A percentile compares a stretch with the other conserved stretches of the same genome.
phyloP scores from a whole-genome alignment of 2,888 invertebrate species.

The Hyalella azteca region DNA sequence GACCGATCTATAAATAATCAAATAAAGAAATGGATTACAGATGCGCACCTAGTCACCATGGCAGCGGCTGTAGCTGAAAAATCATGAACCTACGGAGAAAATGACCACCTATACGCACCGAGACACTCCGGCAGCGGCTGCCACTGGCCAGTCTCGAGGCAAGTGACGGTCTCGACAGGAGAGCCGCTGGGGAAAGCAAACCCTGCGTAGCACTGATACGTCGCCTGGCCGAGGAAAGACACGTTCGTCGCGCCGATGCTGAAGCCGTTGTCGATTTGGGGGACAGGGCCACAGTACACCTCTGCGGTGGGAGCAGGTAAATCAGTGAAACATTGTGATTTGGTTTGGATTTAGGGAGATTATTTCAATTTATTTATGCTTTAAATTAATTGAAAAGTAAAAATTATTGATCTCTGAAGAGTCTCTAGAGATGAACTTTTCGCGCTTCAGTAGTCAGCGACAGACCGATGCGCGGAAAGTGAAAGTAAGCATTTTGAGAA shows the following conservation, averaged over 20 bases:
- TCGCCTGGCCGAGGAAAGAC: conserved; percentile 89
- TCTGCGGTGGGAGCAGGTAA: conserved; percentile 65
- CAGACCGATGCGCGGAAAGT: no score
- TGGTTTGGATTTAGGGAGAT: no score
- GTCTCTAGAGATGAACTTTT: no score
- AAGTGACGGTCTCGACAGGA: conserved; percentile 87
- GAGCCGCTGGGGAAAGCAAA: conserved; percentile 89
- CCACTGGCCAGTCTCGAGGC: conserved; percentile 88
- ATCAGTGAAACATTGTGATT: neutral
- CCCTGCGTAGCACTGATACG: conserved; percentile 95
- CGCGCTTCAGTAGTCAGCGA: no score
- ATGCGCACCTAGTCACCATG: no score
- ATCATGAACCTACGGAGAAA: neutral
- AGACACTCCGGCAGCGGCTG: conserved; percentile 89
- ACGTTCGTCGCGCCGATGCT: conserved; percentile 95
- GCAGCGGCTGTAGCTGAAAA: neutral
- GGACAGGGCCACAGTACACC: conserved; percentile 96
- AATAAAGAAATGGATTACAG: no score
- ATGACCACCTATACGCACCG: conserved; percentile 65
- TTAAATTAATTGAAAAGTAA: no score
- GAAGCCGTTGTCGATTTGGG: conserved; percentile 96
- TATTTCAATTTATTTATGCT: no score
- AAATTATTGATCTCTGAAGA: no score
- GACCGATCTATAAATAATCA: no score
- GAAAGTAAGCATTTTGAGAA: no score